Conservation (phyloP, 2,113 vertebrate species). For the Takifugu flavidus region DNA sequence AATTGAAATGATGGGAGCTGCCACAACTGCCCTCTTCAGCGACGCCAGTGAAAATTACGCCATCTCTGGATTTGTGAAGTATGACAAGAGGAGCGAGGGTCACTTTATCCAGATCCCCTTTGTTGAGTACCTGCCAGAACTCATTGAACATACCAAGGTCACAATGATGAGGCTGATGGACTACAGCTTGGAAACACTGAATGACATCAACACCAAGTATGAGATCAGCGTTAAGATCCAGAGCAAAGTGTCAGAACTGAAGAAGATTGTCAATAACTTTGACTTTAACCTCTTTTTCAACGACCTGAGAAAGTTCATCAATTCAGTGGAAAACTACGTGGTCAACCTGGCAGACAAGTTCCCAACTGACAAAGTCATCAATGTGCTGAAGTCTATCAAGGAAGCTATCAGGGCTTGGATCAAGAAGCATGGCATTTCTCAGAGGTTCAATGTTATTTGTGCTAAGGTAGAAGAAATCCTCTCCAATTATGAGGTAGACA, state of each 20-base stretch:
- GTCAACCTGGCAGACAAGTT: slow-evolving; percentile 66
- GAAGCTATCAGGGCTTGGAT: slow-evolving; percentile 69
- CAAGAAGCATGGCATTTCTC: slow-evolving; percentile 73
- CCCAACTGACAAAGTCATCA: slow-evolving; percentile 72
- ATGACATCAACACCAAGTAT: slow-evolving; percentile 75
- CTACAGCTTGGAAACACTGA: slow-evolving; percentile 70
- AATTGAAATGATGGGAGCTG: slow-evolving; percentile 75
- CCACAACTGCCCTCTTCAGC: slow-evolving; percentile 72
- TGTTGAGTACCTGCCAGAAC: slow-evolving; percentile 75
- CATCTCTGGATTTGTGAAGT: slow-evolving; percentile 83
- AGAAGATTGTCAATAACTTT: slow-evolving; percentile 75
- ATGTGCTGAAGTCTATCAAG: slow-evolving; percentile 72
- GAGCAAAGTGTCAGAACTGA: slow-evolving; percentile 75
- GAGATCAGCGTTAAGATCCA: slow-evolving; percentile 74
- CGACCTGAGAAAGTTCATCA: slow-evolving; percentile 69
- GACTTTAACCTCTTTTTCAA: slow-evolving; percentile 70
- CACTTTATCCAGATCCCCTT: slow-evolving; percentile 84
- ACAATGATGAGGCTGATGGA: slow-evolving; percentile 67
- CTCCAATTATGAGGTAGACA: slow-evolving; percentile 79
- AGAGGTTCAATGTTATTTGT: slow-evolving; percentile 73
- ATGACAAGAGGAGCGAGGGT: slow-evolving; percentile 87
- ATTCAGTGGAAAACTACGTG: slow-evolving; percentile 63
- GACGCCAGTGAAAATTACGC: slow-evolving; percentile 74
- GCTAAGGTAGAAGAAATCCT: slow-evolving; percentile 72
- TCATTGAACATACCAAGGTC: slow-evolving; percentile 76